phyloP scores from a whole-genome alignment of 1,140 invertebrate species.

The Oncopodura yosiiana region DNA sequence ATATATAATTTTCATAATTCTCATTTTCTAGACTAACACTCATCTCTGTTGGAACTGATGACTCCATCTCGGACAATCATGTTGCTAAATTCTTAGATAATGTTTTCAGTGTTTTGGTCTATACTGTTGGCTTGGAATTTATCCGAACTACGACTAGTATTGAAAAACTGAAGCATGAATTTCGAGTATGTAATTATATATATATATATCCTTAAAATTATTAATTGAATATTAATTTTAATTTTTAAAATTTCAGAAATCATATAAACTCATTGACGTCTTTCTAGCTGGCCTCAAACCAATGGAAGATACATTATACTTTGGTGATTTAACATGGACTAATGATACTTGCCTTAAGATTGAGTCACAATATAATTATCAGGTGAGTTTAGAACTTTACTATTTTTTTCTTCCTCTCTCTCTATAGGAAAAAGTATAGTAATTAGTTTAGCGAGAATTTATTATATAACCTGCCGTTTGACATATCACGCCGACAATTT shows the following conservation, averaged over 20 bases:
- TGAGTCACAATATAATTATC: constrained; percentile 36
- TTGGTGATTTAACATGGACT: constrained; percentile 40
- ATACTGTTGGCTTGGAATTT: constrained; percentile 66
- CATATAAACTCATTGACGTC: constrained; percentile 60
- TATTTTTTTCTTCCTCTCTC: no score
- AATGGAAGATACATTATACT: constrained; percentile 35
- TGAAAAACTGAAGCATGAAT: constrained; percentile 65
- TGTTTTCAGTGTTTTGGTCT: constrained; percentile 62
- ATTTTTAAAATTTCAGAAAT: constrained; percentile 43
- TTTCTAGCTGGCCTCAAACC: constrained; percentile 54
- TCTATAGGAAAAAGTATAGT: no score
- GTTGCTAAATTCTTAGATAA: constrained; percentile 50
- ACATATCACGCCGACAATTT: no score
- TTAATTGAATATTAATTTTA: constrained; percentile 8
- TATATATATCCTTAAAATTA: neutral
- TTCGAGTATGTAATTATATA: constrained; percentile 46
- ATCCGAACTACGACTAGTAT: constrained; percentile 61
- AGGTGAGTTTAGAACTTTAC: constrained; percentile 48
- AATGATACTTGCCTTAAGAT: constrained; percentile 37
- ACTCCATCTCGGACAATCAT: constrained; percentile 39
- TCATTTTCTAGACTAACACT: constrained; percentile 40
- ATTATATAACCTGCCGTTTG: no score
- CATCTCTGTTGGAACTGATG: constrained; percentile 41
- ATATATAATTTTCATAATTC: neutral
- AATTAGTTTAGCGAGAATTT: no score